Base-by-base conservation (phyloP, 2,797 vertebrate species). In the Pangasius krempfi region DNA sequence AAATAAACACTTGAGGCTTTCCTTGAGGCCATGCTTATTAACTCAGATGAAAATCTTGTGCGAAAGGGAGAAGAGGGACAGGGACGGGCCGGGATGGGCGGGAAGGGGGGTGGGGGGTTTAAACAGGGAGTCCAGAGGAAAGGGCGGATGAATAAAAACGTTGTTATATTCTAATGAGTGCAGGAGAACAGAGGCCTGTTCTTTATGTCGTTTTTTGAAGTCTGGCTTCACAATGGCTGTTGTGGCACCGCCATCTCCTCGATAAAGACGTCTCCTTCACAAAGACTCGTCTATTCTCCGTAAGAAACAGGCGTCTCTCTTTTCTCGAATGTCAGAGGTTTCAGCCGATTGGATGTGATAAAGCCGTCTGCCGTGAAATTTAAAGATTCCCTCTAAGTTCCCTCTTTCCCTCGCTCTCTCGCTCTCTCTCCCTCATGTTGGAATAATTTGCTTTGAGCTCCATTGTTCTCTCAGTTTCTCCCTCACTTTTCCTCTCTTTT, bases 381-480 rank as follows among this genome's bases (percentile, higher is more conserved):
- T 91, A 91, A 91, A 88, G 54, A 88, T 90, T 44, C 44, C 44
- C 44, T 44, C 88, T 87, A 44, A 44, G 78, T 56, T 76, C 58
- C 37, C 79, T 89, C 92, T 89, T 87, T 40, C 87, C 90, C 84
- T 89, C 86, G 76, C 52, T 47, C 88, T 91, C 84, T 91, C 87
- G 83, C 30, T 92, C 91, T 89, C 83, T 56, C 84, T 92, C 79
- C 85, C 86, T 86, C 54, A 84, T 84, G 54, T 89, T 91, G 86
- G 87, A 92, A 93, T 92, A 87, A 91, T 90, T 93, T 88, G 81
- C 86, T 91, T 92, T 90, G 91, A 92, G 73, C 88, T 58, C 92
- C 93, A 95, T 96, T 96, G 95, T 95, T 95, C 94, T 92, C 91
- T 91, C 90, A 90, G 94, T 93, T 94, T 95, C 93, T 94, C 93